Conservation (phyloP, 2,888 invertebrate species). For the Steromphala cineraria region DNA sequence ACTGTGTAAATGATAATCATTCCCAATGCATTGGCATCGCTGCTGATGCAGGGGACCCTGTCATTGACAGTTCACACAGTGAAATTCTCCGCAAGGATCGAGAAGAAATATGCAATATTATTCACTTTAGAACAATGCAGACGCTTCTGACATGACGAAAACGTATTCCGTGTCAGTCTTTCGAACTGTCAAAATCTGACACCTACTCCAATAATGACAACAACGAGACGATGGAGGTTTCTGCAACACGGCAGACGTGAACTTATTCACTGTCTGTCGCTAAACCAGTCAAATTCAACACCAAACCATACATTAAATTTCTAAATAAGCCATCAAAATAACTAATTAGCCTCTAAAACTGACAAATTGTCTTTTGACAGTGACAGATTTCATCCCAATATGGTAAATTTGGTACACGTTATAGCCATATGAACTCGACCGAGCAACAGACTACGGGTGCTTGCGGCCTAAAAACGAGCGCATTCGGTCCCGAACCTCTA, state of each 20-base stretch:
- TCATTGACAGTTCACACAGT: too few species aligned
- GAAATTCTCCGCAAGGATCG: too few species aligned
- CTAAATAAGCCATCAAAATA: not conserved
- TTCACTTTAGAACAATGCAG: too few species aligned
- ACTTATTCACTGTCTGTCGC: not conserved
- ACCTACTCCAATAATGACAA: conserved; percentile 8
- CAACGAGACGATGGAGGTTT: not conserved
- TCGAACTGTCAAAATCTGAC: conserved; percentile 14
- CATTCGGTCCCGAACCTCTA: conserved; percentile 4
- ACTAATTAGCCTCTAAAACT: not conserved
- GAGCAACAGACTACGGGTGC: conserved; percentile 23
- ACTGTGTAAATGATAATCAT: not conserved
- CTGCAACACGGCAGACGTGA: not conserved
- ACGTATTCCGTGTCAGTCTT: not conserved
- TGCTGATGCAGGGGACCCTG: too few species aligned
- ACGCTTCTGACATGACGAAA: not conserved
- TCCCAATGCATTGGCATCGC: too few species aligned
- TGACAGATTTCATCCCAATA: conserved; percentile 19
- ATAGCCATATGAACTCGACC: not conserved
- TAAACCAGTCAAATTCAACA: not conserved
- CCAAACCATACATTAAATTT: not conserved
- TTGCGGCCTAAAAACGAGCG: not conserved
- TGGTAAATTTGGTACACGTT: conserved; percentile 12
- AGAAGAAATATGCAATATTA: too few species aligned
- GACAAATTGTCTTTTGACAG: conserved; percentile 2